Evolutionary conservation across 2,888 invertebrate species (phyloP).

Genomic region (Ectropis crepuscularia): DNA sequence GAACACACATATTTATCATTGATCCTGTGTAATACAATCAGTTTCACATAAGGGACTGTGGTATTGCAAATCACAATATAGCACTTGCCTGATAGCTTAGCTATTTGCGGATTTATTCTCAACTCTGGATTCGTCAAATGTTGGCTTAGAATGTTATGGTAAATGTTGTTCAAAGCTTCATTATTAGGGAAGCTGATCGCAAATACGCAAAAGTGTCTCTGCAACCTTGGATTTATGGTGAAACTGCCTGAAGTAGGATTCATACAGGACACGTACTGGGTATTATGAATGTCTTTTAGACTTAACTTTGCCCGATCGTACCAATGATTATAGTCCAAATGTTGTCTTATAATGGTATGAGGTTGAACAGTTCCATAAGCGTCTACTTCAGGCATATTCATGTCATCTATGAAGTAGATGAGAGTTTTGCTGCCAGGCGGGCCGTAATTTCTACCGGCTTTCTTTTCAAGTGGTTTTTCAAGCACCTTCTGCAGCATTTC

Average conservation of each 20-base stretch:
- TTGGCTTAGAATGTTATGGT: constrained; percentile 94
- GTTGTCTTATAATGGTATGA: constrained; percentile 97
- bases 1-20: too few relatives aligned
- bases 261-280: constrained; percentile 98
- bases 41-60: too few relatives aligned
- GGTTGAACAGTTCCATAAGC: constrained; percentile 97
- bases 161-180: constrained; percentile 95
- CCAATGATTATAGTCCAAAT: constrained; percentile 98
- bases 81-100: constrained; percentile 85
- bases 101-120: constrained; percentile 89
- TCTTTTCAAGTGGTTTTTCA: constrained; percentile 98
- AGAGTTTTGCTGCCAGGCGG: constrained; percentile 97
- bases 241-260: constrained; percentile 99
- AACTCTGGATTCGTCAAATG: constrained; percentile 93
- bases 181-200: constrained; percentile 92
- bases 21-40: too few relatives aligned
- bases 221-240: constrained; percentile 97
- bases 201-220: constrained; percentile 95
- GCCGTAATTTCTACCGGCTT: constrained; percentile 97
- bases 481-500: constrained; percentile 97
- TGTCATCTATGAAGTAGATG: constrained; percentile 97
- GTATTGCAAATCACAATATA: neutral
- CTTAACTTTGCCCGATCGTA: constrained; percentile 92
- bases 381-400: constrained; percentile 98
- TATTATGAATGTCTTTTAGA: constrained; percentile 97